These are phyloP conservation scores for Valencia hispanica DNA, from an alignment of 2,797 vertebrate genomes.

Conservation along the genomic window DNA sequence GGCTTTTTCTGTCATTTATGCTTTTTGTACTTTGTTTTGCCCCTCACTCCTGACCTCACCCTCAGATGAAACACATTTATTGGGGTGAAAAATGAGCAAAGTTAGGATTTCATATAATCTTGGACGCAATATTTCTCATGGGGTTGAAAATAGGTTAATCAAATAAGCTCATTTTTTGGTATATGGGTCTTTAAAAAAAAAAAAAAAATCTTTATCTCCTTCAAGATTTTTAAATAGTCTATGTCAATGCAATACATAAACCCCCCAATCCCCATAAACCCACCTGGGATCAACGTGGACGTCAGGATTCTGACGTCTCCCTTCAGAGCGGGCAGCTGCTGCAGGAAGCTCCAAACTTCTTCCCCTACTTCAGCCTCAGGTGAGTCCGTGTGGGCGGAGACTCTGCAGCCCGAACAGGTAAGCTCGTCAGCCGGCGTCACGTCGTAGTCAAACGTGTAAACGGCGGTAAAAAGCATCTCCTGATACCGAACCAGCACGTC, in stretches of 20 bases:
- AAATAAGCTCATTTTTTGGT: neutral
- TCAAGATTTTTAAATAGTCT: too few relatives aligned
- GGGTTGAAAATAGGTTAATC: neutral
- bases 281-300: constrained; percentile 90
- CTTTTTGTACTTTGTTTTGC: too few relatives aligned
- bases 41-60: too few relatives aligned
- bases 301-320: constrained; percentile 81
- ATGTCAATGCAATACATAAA: too few relatives aligned
- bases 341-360: constrained; percentile 82
- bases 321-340: constrained; percentile 81
- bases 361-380: constrained; percentile 40
- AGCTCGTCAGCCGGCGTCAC: constrained; percentile 31
- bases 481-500: constrained; percentile 75
- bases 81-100: neutral
- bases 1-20: neutral
- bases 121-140: neutral
- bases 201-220: neutral
- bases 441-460: constrained; percentile 85
- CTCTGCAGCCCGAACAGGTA: constrained; percentile 32
- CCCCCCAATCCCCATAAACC: too few relatives aligned
- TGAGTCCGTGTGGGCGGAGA: constrained; percentile 30
- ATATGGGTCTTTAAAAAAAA: too few relatives aligned
- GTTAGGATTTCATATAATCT: neutral
- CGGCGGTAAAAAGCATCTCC: constrained; percentile 84
- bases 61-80: neutral